These are phyloP conservation scores for Drosophila cracens DNA, from an alignment of 2,888 invertebrate genomes.

Conservation along the genomic window DNA sequence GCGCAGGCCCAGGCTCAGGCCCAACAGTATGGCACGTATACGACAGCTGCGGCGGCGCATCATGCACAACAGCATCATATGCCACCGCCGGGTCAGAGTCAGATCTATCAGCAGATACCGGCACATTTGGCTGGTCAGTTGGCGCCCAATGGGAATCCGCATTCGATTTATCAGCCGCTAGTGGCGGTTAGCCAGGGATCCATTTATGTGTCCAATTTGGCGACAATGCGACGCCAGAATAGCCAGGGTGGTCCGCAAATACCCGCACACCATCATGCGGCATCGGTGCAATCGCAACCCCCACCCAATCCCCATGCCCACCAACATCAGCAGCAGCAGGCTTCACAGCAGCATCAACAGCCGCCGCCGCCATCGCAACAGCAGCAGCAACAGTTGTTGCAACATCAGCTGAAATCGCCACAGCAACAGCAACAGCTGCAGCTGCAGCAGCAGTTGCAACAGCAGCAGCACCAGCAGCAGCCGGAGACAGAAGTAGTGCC, in stretches of 20 bases:
- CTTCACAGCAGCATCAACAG: conserved; percentile 58
- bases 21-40: conserved; percentile 82
- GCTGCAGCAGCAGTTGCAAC: conserved; percentile 37
- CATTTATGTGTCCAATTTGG: conserved; percentile 83
- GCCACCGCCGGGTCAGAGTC: conserved; percentile 82
- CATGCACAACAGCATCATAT: conserved; percentile 80
- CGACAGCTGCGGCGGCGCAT: conserved; percentile 72
- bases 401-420: conserved; percentile 63
- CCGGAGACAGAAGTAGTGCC: conserved; percentile 65
- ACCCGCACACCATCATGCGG: conserved; percentile 73
- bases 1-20: conserved; percentile 55
- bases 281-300: conserved; percentile 62
- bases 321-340: conserved; percentile 59
- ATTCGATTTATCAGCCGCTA: conserved; percentile 83
- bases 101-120: conserved; percentile 85
- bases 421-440: conserved; percentile 69
- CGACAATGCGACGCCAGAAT: conserved; percentile 83
- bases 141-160: conserved; percentile 82
- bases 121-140: conserved; percentile 79
- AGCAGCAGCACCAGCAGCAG: conserved; percentile 67
- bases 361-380: conserved; percentile 65
- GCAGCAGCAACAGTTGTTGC: conserved; percentile 85
- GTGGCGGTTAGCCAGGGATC: conserved; percentile 82
- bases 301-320: conserved; percentile 64
- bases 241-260: conserved; percentile 82